Evolutionary conservation across 2,113 vertebrate species (phyloP).

Genomic region (Noturus placidus): DNA sequence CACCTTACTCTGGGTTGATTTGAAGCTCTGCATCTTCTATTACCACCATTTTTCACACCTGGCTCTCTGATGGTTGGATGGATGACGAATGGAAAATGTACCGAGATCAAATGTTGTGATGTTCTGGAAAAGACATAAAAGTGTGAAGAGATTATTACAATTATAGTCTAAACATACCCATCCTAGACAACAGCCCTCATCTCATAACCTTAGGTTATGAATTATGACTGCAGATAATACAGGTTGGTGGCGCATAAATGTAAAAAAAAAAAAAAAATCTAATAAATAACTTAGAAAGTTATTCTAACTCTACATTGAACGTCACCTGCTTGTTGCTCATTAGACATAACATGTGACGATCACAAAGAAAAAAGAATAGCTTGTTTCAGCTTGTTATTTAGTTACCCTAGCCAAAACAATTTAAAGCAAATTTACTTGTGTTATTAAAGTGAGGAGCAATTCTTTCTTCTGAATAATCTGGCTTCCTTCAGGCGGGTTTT

Average conservation of each 20-base stretch:
- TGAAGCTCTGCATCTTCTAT: conserved; percentile 1
- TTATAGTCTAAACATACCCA: neutral
- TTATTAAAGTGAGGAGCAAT: neutral
- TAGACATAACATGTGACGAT: neutral
- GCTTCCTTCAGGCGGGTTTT: neutral
- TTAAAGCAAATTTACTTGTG: too few species aligned
- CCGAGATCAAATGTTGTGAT: neutral
- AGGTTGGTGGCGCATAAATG: neutral
- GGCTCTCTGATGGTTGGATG: neutral
- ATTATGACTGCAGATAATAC: neutral
- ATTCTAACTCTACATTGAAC: neutral
- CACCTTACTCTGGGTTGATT: neutral
- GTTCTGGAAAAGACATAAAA: neutral
- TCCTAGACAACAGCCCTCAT: neutral
- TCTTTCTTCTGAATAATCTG: neutral
- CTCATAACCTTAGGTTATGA: neutral
- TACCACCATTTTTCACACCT: neutral
- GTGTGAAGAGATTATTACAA: neutral
- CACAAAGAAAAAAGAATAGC: neutral
- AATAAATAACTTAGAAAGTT: too few species aligned
- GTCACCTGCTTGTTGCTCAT: neutral
- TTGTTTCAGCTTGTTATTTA: neutral
- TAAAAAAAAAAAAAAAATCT: too few species aligned
- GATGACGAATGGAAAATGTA: neutral
- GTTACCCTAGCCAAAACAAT: neutral